These are phyloP conservation scores for Notolepis coatsorum DNA, from an alignment of 2,797 vertebrate species.

Conservation along the genomic window DNA sequence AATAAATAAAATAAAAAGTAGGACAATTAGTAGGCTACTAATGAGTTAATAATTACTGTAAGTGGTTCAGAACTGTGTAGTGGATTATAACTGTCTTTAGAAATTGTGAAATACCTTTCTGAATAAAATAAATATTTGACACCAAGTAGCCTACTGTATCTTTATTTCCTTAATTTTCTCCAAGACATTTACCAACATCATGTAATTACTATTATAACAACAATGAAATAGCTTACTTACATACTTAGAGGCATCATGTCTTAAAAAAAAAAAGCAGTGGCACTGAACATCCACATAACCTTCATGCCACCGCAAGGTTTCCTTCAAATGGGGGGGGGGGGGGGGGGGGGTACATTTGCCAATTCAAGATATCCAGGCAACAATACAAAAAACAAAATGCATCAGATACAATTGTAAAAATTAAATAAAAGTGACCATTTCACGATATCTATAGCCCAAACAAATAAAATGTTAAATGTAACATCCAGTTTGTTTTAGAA, in stretches of 20 bases:
- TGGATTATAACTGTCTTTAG: too few species aligned
- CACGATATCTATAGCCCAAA: too few species aligned
- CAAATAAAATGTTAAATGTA: too few species aligned
- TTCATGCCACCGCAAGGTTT: not conserved
- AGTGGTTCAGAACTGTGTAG: too few species aligned
- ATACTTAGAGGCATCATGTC: not conserved
- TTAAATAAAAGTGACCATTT: not conserved
- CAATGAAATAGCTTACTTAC: slow-evolving; percentile 11
- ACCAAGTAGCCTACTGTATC: not conserved
- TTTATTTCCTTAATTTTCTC: not conserved
- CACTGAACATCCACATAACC: not conserved
- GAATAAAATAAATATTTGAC: too few species aligned
- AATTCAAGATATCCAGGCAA: slow-evolving; percentile 24
- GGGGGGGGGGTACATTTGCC: not conserved
- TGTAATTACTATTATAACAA: too few species aligned
- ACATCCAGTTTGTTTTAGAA: too few species aligned
- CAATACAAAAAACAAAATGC: slow-evolving; percentile 27
- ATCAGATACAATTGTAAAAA: slow-evolving; percentile 6
- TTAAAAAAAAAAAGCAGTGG: not conserved
- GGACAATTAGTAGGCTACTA: too few species aligned
- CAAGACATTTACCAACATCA: slow-evolving; percentile 2
- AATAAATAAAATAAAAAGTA: too few species aligned
- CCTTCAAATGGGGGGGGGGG: slow-evolving; percentile 25
- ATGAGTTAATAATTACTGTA: too few species aligned
- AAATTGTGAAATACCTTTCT: too few species aligned